Evolutionary conservation across 2,113 vertebrate genomes (phyloP).

Genomic region (Salvelinus fontinalis): DNA sequence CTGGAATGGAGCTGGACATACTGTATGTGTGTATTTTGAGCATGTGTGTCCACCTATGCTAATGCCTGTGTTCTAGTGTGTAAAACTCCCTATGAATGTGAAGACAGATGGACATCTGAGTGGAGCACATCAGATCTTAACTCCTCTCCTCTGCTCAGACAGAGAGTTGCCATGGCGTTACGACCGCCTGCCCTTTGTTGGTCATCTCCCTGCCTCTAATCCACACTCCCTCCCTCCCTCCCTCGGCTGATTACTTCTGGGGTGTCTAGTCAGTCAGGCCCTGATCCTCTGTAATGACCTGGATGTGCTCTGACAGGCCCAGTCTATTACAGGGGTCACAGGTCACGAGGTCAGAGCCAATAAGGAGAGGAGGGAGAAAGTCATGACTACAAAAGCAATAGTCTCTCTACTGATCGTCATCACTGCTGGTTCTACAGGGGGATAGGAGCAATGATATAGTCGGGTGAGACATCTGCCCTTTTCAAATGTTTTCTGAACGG

Average conservation of each 20-base stretch:
- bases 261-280: conserved; percentile 34
- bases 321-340: conserved; percentile 29
- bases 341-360: not conserved
- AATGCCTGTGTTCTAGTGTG: not conserved
- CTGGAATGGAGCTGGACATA: not conserved
- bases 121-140: not conserved
- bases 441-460: no score
- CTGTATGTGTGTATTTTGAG: not conserved
- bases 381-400: not conserved
- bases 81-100: not conserved
- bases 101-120: not conserved
- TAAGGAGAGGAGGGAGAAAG: not conserved
- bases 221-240: not conserved
- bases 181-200: not conserved
- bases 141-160: conserved; percentile 1
- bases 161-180: conserved; percentile 1
- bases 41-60: not conserved
- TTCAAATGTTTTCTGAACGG: no score
- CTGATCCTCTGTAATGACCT: conserved; percentile 19
- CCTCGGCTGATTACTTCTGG: conserved; percentile 15
- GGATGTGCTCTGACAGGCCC: conserved; percentile 19
- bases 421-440: not conserved
- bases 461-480: no score
- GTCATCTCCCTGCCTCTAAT: not conserved
- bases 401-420: conserved; percentile 7